Conservation (phyloP, 2,888 invertebrate species). For the Drosophila crucigera region DNA sequence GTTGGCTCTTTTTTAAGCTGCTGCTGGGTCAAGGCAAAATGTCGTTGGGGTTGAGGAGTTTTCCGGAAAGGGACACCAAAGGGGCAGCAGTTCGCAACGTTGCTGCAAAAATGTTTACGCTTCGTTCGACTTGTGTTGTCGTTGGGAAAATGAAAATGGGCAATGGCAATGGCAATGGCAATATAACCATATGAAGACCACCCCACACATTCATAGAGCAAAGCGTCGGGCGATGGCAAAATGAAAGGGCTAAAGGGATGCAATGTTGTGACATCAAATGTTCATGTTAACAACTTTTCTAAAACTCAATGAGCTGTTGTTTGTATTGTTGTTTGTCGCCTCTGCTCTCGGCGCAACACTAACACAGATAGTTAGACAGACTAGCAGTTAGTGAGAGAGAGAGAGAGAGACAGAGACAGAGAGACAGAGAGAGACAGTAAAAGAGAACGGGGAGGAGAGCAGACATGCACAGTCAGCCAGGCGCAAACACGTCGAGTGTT, state of each 20-base stretch:
- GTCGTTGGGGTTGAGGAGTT: slow-evolving; percentile 2
- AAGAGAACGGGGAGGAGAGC: neutral
- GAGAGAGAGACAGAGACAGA: neutral
- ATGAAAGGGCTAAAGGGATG: slow-evolving; percentile 27
- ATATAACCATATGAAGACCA: slow-evolving; percentile 37
- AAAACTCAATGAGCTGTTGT: slow-evolving; percentile 80
- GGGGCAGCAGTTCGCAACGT: slow-evolving; percentile 40
- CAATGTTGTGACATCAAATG: slow-evolving; percentile 78
- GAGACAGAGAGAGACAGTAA: neutral
- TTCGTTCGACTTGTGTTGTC: slow-evolving; percentile 53
- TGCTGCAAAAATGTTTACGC: slow-evolving; percentile 67
- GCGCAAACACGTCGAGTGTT: slow-evolving; percentile 81
- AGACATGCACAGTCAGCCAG: slow-evolving; percentile 56
- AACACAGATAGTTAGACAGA: slow-evolving; percentile 21
- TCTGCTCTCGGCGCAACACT: slow-evolving; percentile 15
- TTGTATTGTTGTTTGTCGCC: slow-evolving; percentile 73
- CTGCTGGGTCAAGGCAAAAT: slow-evolving; percentile 17
- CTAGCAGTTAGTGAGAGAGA: neutral
- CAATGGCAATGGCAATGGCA: slow-evolving; percentile 54
- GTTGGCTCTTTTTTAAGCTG: slow-evolving; percentile 33
- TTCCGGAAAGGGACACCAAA: slow-evolving; percentile 3
- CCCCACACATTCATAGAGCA: neutral
- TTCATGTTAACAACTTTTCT: slow-evolving; percentile 80
- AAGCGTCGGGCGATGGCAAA: slow-evolving; percentile 24
- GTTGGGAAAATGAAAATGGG: slow-evolving; percentile 43